Percentiles rank a stretch among this genome's conserved stretches.
These are phyloP conservation scores for Caiman crocodilus DNA, from an alignment of 2,797 vertebrate species.

Conservation along the genomic window DNA sequence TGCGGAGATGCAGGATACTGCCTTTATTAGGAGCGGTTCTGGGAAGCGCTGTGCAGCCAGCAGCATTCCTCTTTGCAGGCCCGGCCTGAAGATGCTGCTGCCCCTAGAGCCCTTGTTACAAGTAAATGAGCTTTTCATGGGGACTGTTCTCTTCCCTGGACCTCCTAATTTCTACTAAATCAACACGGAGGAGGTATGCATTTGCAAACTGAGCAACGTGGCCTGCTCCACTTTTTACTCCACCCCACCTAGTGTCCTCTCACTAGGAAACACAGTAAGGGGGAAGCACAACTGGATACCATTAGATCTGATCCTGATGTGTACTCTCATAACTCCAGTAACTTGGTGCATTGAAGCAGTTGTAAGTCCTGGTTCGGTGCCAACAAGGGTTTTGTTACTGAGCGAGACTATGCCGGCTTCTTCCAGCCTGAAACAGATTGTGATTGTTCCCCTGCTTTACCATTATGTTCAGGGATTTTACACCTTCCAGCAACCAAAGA, in stretches of 20 bases:
- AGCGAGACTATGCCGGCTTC: background rate
- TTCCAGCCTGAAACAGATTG: fast-evolving
- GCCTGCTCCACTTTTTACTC: background rate
- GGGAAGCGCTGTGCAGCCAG: background rate
- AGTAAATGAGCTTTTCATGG: background rate
- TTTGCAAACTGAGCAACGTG: background rate
- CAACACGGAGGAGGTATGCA: background rate
- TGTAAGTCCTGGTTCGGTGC: background rate
- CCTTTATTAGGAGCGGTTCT: background rate
- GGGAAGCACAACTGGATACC: background rate
- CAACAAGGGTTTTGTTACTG: background rate
- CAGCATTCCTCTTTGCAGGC: background rate
- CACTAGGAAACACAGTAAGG: background rate
- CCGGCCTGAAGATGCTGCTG: background rate
- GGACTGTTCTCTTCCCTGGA: background rate
- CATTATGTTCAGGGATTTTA: background rate
- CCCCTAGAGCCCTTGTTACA: background rate
- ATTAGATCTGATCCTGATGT: background rate
- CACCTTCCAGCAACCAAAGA: background rate
- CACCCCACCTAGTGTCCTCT: background rate
- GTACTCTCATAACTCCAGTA: background rate
- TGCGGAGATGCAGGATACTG: too few species aligned
- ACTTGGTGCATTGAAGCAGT: background rate
- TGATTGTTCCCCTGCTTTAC: background rate
- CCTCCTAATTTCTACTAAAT: background rate